These are phyloP conservation scores for Allophyes oxyacanthae DNA, from an alignment of 2,888 invertebrate species.

Conservation along the genomic window DNA sequence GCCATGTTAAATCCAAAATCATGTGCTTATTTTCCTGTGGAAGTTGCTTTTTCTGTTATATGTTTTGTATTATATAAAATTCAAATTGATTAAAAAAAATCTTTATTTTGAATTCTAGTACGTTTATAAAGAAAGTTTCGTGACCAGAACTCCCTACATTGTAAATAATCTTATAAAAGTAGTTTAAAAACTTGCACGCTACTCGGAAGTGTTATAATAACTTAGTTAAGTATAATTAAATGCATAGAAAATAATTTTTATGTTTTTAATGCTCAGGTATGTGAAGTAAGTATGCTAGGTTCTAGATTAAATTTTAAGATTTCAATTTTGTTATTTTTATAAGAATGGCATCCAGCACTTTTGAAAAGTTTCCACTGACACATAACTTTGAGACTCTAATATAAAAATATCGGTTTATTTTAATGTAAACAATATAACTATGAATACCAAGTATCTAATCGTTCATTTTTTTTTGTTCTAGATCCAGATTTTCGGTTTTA, in stretches of 20 bases:
- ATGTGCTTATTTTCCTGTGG: slow-evolving; percentile 70
- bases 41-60: slow-evolving; percentile 58
- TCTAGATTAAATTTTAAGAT: too few species aligned
- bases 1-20: slow-evolving; percentile 80
- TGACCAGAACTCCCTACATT: too few species aligned
- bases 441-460: slow-evolving; percentile 19
- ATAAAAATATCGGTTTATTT: not conserved
- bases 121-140: too few species aligned
- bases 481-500: slow-evolving; percentile 99
- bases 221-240: not conserved
- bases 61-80: slow-evolving; percentile 16
- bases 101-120: too few species aligned
- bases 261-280: not conserved
- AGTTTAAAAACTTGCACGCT: not conserved
- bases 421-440: not conserved
- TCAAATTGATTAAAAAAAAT: slow-evolving; percentile 7
- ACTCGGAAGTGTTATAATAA: slow-evolving; percentile 1
- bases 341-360: not conserved
- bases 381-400: not conserved
- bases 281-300: too few species aligned
- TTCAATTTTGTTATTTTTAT: too few species aligned
- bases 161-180: not conserved
- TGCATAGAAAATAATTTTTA: not conserved
- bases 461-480: slow-evolving; percentile 87
- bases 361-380: not conserved